Conservation (phyloP, 1,140 invertebrate species). For the Propsilocerus akamusi region DNA sequence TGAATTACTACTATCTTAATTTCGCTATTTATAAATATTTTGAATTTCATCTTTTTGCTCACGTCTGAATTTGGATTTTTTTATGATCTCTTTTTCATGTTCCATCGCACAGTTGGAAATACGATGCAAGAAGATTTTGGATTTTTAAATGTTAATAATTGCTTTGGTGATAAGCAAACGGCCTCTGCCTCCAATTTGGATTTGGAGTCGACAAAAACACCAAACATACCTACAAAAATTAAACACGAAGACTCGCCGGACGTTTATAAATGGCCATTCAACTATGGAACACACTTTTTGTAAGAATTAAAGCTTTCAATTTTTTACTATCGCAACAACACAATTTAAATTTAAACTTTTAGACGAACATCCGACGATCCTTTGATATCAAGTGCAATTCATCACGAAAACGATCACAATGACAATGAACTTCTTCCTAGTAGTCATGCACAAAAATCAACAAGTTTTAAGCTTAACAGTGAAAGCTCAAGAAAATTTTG, state of each 20-base stretch:
- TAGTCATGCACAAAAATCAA: no score
- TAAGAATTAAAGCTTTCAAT: not conserved
- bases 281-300: not conserved
- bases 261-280: not conserved
- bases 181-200: not conserved
- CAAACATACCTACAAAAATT: not conserved
- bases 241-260: not conserved
- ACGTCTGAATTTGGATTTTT: no score
- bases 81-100: not conserved
- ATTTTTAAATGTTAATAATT: conserved; percentile 3
- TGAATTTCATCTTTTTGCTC: not conserved
- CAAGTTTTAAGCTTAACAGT: no score
- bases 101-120: not conserved
- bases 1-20: not conserved
- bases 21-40: not conserved
- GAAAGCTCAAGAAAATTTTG: no score
- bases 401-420: not conserved
- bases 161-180: not conserved
- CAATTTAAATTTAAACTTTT: not conserved
- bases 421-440: not conserved
- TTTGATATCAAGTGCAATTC: not conserved
- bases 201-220: not conserved
- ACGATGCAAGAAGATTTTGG: conserved; percentile 1
- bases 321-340: not conserved
- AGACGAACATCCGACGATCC: not conserved